Evolutionary conservation across 2,888 invertebrate species (phyloP).

Genomic region (Apamea monoglypha): DNA sequence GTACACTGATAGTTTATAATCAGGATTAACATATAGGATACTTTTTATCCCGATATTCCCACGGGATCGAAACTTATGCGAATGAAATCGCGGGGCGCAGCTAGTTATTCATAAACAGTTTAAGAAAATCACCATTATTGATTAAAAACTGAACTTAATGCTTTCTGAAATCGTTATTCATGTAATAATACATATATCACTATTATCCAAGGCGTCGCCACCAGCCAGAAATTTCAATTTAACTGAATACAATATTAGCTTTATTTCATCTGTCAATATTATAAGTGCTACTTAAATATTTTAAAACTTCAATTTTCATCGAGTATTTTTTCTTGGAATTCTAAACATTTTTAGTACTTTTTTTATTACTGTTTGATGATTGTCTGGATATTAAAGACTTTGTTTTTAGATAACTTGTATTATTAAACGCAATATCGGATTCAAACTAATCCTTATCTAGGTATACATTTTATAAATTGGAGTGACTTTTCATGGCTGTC

Average conservation of each 20-base stretch:
- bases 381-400: not conserved
- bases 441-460: too few relatives aligned
- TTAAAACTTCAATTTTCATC: slow-evolving; percentile 9
- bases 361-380: not conserved
- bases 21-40: too few relatives aligned
- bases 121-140: not conserved
- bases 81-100: too few relatives aligned
- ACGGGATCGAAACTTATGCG: too few relatives aligned
- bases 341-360: not conserved
- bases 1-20: too few relatives aligned
- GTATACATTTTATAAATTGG: too few relatives aligned
- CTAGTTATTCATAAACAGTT: not conserved
- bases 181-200: slow-evolving; percentile 16
- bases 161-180: slow-evolving; percentile 4
- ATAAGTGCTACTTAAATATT: slow-evolving; percentile 34
- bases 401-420: not conserved
- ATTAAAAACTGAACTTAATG: not conserved
- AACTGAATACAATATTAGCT: slow-evolving; percentile 19
- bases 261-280: slow-evolving; percentile 25
- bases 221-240: slow-evolving; percentile 20
- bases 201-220: slow-evolving; percentile 15
- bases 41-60: too few relatives aligned
- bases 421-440: too few relatives aligned
- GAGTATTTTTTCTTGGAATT: slow-evolving; percentile 4
- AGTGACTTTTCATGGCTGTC: too few relatives aligned